Conservation (phyloP, 2,888 invertebrate species). For the Smittia sp. region DNA sequence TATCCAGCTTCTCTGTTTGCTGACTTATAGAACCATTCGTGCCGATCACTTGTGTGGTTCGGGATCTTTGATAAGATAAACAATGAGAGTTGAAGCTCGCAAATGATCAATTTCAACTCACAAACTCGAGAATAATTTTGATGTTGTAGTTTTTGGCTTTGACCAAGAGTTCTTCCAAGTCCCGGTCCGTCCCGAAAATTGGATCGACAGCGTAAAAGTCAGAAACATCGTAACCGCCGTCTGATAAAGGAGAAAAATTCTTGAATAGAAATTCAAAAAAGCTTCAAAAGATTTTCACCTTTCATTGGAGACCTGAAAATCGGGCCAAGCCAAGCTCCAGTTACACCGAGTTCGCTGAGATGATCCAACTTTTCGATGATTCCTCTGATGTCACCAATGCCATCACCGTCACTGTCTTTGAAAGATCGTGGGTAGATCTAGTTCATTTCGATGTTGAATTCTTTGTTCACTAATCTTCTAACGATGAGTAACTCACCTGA, state of each 20-base stretch:
- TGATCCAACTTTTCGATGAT: conserved; percentile 59
- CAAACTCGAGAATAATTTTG: not conserved
- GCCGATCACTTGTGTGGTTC: conserved; percentile 55
- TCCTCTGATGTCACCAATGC: conserved; percentile 74
- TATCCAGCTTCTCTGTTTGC: conserved; percentile 60
- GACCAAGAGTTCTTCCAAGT: not conserved
- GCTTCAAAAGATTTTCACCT: not conserved
- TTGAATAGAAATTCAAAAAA: not conserved
- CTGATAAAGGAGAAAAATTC: not conserved
- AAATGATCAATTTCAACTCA: conserved; percentile 46
- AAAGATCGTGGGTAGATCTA: conserved; percentile 71
- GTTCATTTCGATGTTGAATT: no score
- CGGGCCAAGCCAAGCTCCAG: conserved; percentile 69
- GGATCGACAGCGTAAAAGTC: not conserved
- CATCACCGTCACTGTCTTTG: conserved; percentile 70
- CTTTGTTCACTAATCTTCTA: no score
- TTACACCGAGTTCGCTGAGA: conserved; percentile 64
- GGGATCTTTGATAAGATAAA: not conserved
- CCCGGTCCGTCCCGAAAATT: not conserved
- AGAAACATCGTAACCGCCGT: not conserved
- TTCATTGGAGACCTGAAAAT: conserved; percentile 51
- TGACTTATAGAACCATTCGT: conserved; percentile 75
- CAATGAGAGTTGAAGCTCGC: not conserved
- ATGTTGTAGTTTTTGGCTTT: not conserved
- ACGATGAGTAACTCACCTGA: not conserved